Percentiles rank a stretch among this genome's conserved stretches.
Conservation (phyloP, 2,113 vertebrate species). For the Cathartes aura region DNA sequence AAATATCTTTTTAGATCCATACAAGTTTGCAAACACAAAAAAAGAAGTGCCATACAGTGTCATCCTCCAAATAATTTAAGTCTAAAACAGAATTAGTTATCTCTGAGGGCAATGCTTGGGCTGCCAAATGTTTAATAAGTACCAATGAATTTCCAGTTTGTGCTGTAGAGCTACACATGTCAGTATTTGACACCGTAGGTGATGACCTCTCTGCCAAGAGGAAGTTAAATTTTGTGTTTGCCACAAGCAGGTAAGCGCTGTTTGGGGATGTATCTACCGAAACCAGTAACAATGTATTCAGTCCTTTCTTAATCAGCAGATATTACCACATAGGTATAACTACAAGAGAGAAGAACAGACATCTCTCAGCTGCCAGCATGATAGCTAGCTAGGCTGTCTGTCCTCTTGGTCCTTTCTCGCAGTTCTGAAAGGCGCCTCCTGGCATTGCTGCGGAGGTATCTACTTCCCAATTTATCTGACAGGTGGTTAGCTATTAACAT, state of each 20-base stretch:
- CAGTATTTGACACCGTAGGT: neutral
- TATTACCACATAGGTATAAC: neutral
- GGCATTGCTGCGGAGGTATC: conserved; percentile 11
- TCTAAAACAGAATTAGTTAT: neutral
- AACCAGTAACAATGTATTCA: neutral
- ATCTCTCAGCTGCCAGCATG: neutral
- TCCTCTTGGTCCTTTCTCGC: neutral
- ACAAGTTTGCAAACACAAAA: neutral
- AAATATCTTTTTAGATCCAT: neutral
- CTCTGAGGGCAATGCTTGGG: neutral
- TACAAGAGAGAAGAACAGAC: neutral
- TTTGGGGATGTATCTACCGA: neutral
- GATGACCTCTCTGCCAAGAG: neutral
- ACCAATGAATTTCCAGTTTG: neutral
- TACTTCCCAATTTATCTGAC: conserved; percentile 44
- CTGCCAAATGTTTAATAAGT: neutral
- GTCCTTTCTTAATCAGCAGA: neutral
- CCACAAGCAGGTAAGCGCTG: neutral
- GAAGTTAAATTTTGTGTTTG: neutral
- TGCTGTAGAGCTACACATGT: neutral
- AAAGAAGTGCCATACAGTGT: neutral
- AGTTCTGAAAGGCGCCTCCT: conserved; percentile 18
- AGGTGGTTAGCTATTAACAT: conserved; percentile 62
- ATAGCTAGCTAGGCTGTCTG: neutral
- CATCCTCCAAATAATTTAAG: neutral